Conservation (phyloP, 1,140 invertebrate genomes). For the Lepidurus couesii region DNA sequence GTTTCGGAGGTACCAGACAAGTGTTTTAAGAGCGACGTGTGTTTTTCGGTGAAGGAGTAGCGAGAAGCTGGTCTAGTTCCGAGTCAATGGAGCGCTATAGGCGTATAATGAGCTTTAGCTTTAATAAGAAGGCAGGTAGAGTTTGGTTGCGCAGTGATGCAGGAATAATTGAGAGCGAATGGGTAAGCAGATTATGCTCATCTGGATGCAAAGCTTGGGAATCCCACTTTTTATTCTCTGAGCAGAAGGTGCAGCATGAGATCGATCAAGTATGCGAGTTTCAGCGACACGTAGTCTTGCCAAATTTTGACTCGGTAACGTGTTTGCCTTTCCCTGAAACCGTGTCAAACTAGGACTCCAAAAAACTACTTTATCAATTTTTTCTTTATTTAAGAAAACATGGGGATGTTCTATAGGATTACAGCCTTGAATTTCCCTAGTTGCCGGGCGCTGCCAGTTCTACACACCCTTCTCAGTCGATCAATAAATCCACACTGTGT, state of each 20-base stretch:
- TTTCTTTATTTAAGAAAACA: too few species aligned
- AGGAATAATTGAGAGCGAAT: neutral
- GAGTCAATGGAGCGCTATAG: slow-evolving; percentile 1
- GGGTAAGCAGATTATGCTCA: slow-evolving; percentile 21
- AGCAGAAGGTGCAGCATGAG: neutral
- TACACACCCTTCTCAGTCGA: neutral
- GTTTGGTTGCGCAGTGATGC: slow-evolving; percentile 12
- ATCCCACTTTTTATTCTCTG: neutral
- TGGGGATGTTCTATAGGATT: too few species aligned
- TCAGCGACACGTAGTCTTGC: neutral
- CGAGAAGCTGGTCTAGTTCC: neutral
- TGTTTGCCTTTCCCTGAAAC: too few species aligned
- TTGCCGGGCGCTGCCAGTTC: slow-evolving; percentile 8
- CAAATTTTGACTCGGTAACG: too few species aligned
- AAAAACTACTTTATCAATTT: too few species aligned
- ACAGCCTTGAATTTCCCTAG: neutral
- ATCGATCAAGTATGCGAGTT: neutral
- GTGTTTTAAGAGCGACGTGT: neutral
- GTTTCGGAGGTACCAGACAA: neutral
- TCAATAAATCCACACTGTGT: slow-evolving; percentile 13
- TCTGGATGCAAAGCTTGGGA: neutral
- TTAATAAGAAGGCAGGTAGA: slow-evolving; percentile 19
- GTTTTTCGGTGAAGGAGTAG: neutral
- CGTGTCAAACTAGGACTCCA: too few species aligned
- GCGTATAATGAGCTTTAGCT: neutral